Evolutionary conservation across 2,113 vertebrate species (phyloP).

Genomic region (Erythrocebus patas): DNA sequence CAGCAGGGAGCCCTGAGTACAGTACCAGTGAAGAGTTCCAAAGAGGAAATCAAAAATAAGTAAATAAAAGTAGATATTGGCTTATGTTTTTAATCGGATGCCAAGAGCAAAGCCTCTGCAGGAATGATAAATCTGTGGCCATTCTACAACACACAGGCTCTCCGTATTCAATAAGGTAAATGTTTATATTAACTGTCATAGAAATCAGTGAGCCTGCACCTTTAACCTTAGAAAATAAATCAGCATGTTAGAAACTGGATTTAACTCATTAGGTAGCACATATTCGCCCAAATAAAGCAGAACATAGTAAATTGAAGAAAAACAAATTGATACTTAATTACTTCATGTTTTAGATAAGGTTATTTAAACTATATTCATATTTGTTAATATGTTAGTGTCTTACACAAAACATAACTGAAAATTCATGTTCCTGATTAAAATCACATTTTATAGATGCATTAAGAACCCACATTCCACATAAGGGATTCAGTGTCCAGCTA

Average conservation of each 20-base stretch:
- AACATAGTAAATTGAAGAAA: not conserved
- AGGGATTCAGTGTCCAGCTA: not conserved
- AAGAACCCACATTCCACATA: not conserved
- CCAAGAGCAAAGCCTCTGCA: constrained; percentile 67
- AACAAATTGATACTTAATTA: not conserved
- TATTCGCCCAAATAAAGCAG: constrained; percentile 42
- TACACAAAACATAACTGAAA: not conserved
- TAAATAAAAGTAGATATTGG: constrained; percentile 71
- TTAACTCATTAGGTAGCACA: constrained; percentile 70
- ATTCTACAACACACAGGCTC: constrained; percentile 59
- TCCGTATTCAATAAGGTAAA: constrained; percentile 61
- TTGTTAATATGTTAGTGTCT: not conserved
- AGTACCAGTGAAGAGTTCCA: constrained; percentile 60
- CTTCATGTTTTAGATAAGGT: not conserved
- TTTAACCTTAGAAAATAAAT: constrained; percentile 76
- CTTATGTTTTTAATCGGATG: constrained; percentile 76
- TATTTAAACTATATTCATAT: not conserved
- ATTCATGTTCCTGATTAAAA: not conserved
- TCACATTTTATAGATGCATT: not conserved
- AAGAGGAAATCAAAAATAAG: constrained; percentile 79
- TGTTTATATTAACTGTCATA: constrained; percentile 74
- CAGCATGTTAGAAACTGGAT: constrained; percentile 47
- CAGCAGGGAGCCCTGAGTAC: constrained; percentile 58
- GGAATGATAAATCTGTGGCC: constrained; percentile 68
- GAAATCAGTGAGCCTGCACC: constrained; percentile 71